Evolutionary conservation across 2,113 vertebrate genomes (phyloP).

Genomic region (Microtus ochrogaster): DNA sequence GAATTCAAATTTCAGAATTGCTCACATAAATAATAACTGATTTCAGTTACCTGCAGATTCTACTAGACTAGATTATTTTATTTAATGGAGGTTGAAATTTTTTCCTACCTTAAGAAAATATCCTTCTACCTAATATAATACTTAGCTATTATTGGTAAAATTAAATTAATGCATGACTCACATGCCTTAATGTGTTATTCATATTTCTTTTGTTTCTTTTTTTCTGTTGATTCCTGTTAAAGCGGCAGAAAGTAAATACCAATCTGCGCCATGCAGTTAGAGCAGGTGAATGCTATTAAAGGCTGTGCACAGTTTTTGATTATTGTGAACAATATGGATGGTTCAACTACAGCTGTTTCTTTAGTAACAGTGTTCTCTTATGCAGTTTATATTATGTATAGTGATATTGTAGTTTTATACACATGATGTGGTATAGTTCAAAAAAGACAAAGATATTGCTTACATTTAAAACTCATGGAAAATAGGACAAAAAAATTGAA

Average conservation of each 20-base stretch:
- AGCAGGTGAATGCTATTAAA: constrained; percentile 70
- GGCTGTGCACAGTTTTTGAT: constrained; percentile 70
- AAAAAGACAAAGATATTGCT: constrained; percentile 26
- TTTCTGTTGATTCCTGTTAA: constrained; percentile 51
- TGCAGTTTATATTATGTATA: constrained; percentile 55
- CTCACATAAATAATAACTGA: constrained; percentile 42
- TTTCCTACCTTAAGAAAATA: constrained; percentile 51
- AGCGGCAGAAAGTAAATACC: constrained; percentile 65
- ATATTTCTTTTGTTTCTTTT: constrained; percentile 21
- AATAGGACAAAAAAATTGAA: constrained; percentile 28
- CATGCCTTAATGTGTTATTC: constrained; percentile 48
- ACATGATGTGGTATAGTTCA: constrained; percentile 40
- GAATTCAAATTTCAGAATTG: constrained; percentile 56
- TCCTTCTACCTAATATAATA: neutral
- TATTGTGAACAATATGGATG: constrained; percentile 68
- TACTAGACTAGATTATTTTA: constrained; percentile 49
- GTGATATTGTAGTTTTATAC: constrained; percentile 57
- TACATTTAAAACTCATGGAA: constrained; percentile 49
- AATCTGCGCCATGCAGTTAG: constrained; percentile 54
- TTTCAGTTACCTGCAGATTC: constrained; percentile 63
- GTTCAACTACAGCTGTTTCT: constrained; percentile 72
- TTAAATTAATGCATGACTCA: neutral
- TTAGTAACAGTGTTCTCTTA: constrained; percentile 50
- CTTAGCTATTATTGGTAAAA: neutral
- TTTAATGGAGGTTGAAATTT: constrained; percentile 2